Evolutionary conservation across 2,797 vertebrate genomes (phyloP), one percentile per base, ranked within the genome.

Genomic region (Florisuga fusca): DNA sequence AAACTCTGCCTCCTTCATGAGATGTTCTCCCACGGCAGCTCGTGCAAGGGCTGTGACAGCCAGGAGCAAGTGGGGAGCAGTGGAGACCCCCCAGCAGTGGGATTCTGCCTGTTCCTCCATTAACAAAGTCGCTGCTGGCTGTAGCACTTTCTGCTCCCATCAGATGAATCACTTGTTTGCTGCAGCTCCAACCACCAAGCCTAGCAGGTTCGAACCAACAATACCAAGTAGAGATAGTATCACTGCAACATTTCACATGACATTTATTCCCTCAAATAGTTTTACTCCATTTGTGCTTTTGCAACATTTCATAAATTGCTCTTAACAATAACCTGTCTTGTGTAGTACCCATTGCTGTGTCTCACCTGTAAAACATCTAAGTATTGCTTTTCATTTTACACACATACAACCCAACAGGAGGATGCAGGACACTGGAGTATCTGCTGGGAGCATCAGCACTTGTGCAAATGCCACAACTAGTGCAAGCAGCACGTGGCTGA

Each of bases 371-470:
- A n/a, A 55, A 33, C 15, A 0, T 9, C 9, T 27, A 7, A 22
- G 45, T 7, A 2, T 10, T 16, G 23, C 34, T 53, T 43, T 57
- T 43, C 66, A 38, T 48, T 48, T 27, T 10, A n/a, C 33, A 23
- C 29, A 18, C 23, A 21, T 26, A 6, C 31, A 25, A 16, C 17
- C 11, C 23, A 10, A 22, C 59, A 29, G 4, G 34, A 77, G 43
- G 36, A 29, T 0, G 3, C 23, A 18, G 36, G 58, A 46, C n/a
- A 4, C 0, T 1, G 48, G 1, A 21, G 3, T 17, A 27, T 7
- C 58, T 29, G 58, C 61, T 55, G 23, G 1, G 10, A 34, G 51
- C 20, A n/a, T 2, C 61, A 15, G 14, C 2, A 6, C 50, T 41
- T 29, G 6, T 2, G 13, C 20, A 41, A 46, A 57, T 2, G 12